These are phyloP conservation scores for Amphimallon solstitiale DNA, from an alignment of 2,888 invertebrate species.

Conservation along the genomic window DNA sequence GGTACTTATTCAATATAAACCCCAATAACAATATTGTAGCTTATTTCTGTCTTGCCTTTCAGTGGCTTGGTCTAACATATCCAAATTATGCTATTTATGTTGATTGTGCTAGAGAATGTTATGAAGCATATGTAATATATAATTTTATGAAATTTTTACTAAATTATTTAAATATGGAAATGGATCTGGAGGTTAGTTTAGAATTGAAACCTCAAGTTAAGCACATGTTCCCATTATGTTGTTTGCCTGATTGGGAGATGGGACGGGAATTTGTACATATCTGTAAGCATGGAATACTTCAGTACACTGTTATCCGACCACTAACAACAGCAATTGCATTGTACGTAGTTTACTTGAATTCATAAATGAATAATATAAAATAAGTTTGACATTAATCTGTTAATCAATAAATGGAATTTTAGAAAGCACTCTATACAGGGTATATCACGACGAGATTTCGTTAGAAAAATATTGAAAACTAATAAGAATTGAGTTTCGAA, in stretches of 20 bases:
- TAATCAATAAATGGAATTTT: no score
- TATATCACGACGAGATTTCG: background rate
- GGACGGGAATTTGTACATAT: slow-evolving; percentile 92
- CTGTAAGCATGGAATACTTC: slow-evolving; percentile 96
- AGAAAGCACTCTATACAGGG: no score
- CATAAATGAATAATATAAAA: slow-evolving; percentile 17
- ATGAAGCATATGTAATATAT: slow-evolving; percentile 97
- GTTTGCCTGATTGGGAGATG: slow-evolving; percentile 92
- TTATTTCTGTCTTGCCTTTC: slow-evolving; percentile 44
- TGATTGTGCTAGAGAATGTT: slow-evolving; percentile 93
- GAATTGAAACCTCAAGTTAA: slow-evolving; percentile 86
- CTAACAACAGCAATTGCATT: slow-evolving; percentile 90
- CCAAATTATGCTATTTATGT: slow-evolving; percentile 91
- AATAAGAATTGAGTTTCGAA: no score
- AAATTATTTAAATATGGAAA: slow-evolving; percentile 88
- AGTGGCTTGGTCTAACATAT: slow-evolving; percentile 90
- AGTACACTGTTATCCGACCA: slow-evolving; percentile 93
- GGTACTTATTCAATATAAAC: slow-evolving; percentile 16
- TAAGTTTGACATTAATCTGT: background rate
- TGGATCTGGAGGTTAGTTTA: slow-evolving; percentile 84
- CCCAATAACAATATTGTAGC: no score
- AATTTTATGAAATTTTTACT: slow-evolving; percentile 96
- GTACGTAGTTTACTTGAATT: slow-evolving; percentile 66
- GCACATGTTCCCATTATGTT: slow-evolving; percentile 92
- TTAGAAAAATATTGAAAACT: no score